Evolutionary conservation across 2,113 vertebrate species (phyloP).

Genomic region (Paratilapia polleni): DNA sequence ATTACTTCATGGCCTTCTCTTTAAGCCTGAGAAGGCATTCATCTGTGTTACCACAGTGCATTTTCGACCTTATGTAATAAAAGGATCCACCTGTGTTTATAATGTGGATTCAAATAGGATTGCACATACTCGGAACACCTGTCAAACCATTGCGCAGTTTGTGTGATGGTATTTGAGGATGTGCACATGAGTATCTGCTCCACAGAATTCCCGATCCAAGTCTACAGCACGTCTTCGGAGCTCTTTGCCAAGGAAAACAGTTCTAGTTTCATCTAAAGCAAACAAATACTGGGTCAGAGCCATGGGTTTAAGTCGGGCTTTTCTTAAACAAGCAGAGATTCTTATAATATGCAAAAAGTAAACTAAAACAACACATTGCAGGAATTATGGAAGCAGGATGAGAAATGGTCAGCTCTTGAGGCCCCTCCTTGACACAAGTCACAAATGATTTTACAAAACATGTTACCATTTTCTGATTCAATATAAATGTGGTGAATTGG

Average conservation of each 20-base stretch:
- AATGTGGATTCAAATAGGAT: background rate
- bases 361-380: background rate
- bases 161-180: background rate
- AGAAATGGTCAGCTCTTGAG: background rate
- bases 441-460: background rate
- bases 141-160: background rate
- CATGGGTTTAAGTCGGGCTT: conserved; percentile 16
- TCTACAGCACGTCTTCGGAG: conserved; percentile 2
- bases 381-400: background rate
- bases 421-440: background rate
- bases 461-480: background rate
- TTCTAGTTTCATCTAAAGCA: conserved; percentile 26
- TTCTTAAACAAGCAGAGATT: conserved; percentile 10
- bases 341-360: background rate
- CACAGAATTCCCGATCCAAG: conserved; percentile 13
- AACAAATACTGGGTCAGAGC: conserved; percentile 20
- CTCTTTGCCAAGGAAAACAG: conserved; percentile 39
- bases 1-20: background rate
- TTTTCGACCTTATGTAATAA: background rate
- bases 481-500: background rate
- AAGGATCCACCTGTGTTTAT: background rate
- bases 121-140: background rate
- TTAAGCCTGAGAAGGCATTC: background rate
- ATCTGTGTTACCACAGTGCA: background rate
- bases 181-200: background rate